Conservation (phyloP, 2,797 vertebrate species). For the Podargus strigoides region DNA sequence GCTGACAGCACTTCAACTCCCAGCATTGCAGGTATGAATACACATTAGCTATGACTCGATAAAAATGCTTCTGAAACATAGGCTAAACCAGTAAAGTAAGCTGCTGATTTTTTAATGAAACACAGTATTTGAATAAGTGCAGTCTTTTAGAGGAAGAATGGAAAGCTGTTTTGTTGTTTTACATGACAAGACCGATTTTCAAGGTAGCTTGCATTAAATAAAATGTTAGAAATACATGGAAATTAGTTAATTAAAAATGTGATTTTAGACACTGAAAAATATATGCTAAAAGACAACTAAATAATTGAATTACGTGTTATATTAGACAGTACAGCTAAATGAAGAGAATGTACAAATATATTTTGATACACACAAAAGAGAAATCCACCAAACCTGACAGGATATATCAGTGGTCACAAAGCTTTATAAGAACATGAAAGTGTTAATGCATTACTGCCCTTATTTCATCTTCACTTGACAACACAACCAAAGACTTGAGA, state of each 20-base stretch:
- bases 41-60: not conserved
- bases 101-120: slow-evolving; percentile 6
- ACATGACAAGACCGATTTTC: not conserved
- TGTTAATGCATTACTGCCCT: not conserved
- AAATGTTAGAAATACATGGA: not conserved
- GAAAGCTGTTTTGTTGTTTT: not conserved
- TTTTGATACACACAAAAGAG: not conserved
- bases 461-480: not conserved
- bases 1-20: not conserved
- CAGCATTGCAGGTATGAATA: not conserved
- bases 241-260: not conserved
- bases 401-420: not conserved
- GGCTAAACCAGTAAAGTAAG: not conserved
- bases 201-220: not conserved
- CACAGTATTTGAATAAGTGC: not conserved
- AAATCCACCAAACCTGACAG: not conserved
- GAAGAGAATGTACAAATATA: not conserved
- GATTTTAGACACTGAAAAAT: not conserved
- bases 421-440: not conserved
- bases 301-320: not conserved
- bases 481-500: not conserved
- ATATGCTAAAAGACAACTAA: not conserved
- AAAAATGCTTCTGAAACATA: not conserved
- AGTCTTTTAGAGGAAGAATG: not conserved
- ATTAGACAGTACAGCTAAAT: not conserved